A percentile compares a stretch with the other conserved stretches of the same genome.
phyloP scores from a whole-genome alignment of 1,140 invertebrate species.

The Cyphomyrmex costatus region DNA sequence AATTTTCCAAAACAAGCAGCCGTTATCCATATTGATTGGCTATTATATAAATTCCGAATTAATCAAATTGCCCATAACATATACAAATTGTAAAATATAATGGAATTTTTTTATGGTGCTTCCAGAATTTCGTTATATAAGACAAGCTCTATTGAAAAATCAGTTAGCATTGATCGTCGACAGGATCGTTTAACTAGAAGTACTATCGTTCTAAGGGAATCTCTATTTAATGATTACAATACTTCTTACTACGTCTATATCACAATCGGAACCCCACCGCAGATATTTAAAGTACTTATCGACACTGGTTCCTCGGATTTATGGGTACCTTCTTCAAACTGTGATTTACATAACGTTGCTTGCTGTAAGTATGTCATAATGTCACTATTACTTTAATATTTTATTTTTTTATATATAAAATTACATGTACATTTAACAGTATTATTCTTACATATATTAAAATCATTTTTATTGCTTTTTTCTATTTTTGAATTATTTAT shows the following conservation, averaged over 20 bases:
- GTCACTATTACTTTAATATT: background rate
- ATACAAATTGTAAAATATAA: too few relatives aligned
- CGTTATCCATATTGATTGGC: too few relatives aligned
- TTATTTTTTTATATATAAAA: background rate
- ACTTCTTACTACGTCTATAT: slow-evolving; percentile 90
- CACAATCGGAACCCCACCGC: background rate
- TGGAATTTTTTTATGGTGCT: slow-evolving; percentile 56
- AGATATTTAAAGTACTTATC: slow-evolving; percentile 96
- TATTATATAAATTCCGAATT: too few relatives aligned
- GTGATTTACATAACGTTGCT: slow-evolving; percentile 96
- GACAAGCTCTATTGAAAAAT: slow-evolving; percentile 77
- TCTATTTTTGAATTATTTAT: background rate
- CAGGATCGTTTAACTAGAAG: too few relatives aligned
- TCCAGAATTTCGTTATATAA: slow-evolving; percentile 92
- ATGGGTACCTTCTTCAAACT: slow-evolving; percentile 99
- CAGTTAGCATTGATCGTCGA: background rate
- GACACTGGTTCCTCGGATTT: slow-evolving; percentile 99
- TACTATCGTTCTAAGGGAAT: too few relatives aligned
- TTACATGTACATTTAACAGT: background rate
- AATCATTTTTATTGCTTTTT: background rate
- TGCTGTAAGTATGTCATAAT: slow-evolving; percentile 92
- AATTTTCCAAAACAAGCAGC: too few relatives aligned
- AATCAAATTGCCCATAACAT: too few relatives aligned
- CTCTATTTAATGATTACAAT: too few relatives aligned
- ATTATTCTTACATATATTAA: background rate